These are phyloP conservation scores for Sicus ferrugineus DNA, from an alignment of 2,888 invertebrate species.

Conservation along the genomic window DNA sequence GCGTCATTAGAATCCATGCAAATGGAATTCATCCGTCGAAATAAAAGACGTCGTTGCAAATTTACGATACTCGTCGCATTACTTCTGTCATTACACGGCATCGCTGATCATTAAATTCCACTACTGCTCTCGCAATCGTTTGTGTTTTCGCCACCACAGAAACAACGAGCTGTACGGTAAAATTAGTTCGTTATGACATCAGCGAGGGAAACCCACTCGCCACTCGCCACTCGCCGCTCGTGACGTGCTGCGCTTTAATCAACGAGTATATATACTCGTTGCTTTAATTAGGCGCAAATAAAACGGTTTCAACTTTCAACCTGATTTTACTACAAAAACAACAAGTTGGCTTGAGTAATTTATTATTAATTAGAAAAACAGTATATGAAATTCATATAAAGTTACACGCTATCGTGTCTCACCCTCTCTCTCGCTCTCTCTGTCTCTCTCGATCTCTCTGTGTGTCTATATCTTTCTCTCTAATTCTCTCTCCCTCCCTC, in stretches of 20 bases:
- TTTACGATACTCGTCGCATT: slow-evolving; percentile 24
- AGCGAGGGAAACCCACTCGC: not conserved
- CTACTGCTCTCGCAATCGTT: not conserved
- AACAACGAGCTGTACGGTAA: not conserved
- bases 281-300: slow-evolving; percentile 24
- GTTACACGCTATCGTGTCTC: no score
- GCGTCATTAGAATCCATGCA: not conserved
- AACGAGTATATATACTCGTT: no score
- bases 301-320: slow-evolving; percentile 14
- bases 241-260: slow-evolving; percentile 1
- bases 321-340: not conserved
- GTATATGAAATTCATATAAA: not conserved
- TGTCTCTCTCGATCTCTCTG: no score
- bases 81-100: slow-evolving; percentile 6
- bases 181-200: not conserved
- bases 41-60: slow-evolving; percentile 19
- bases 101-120: slow-evolving; percentile 8
- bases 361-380: slow-evolving; percentile 7
- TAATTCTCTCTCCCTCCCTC: no score
- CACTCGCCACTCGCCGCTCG: not conserved
- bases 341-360: slow-evolving; percentile 16
- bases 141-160: not conserved
- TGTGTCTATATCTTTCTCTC: no score
- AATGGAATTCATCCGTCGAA: not conserved
- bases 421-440: no score